Percentiles rank a stretch among this genome's conserved stretches.
phyloP scores from a whole-genome alignment of 1,140 invertebrate species.

The Zaprionus capensis region DNA sequence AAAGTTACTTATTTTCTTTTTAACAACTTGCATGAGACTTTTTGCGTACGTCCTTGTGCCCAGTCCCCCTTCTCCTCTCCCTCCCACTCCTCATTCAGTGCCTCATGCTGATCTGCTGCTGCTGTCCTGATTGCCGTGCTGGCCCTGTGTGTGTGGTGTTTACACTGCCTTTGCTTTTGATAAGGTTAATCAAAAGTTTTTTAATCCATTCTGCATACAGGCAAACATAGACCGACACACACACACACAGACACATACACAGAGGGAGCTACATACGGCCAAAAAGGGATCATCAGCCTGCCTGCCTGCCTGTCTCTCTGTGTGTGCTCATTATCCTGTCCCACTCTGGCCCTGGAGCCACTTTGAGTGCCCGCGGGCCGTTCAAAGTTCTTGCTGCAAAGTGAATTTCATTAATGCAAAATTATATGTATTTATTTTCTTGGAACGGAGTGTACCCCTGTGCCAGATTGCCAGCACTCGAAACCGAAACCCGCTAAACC shows the following conservation, averaged over 20 bases:
- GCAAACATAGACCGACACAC: conserved; percentile 69
- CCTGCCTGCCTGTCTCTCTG: background rate
- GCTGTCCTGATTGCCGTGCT: conserved; percentile 64
- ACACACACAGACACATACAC: conserved; percentile 9
- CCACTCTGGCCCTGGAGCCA: conserved; percentile 35
- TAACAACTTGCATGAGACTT: conserved; percentile 81
- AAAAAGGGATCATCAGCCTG: conserved; percentile 60
- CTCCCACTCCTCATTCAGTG: background rate
- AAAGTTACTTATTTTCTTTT: conserved; percentile 83
- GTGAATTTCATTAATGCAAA: conserved; percentile 81
- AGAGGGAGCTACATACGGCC: background rate
- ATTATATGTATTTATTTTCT: conserved; percentile 79
- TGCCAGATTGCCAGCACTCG: background rate
- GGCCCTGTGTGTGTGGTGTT: conserved; percentile 69
- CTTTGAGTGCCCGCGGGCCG: conserved; percentile 64
- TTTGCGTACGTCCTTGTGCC: conserved; percentile 37
- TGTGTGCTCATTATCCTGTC: conserved; percentile 79
- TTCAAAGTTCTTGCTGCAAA: conserved; percentile 75
- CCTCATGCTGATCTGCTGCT: conserved; percentile 7
- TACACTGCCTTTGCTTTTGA: conserved; percentile 82
- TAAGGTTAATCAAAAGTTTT: conserved; percentile 84
- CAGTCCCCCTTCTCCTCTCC: conserved; percentile 1
- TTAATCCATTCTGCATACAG: conserved; percentile 83
- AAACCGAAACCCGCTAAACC: conserved; percentile 24
- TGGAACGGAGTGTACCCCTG: conserved; percentile 38